A percentile compares a stretch with the other conserved stretches of the same genome.
Evolutionary conservation across 2,113 vertebrate genomes (phyloP).

Genomic region (Sorex fumeus): DNA sequence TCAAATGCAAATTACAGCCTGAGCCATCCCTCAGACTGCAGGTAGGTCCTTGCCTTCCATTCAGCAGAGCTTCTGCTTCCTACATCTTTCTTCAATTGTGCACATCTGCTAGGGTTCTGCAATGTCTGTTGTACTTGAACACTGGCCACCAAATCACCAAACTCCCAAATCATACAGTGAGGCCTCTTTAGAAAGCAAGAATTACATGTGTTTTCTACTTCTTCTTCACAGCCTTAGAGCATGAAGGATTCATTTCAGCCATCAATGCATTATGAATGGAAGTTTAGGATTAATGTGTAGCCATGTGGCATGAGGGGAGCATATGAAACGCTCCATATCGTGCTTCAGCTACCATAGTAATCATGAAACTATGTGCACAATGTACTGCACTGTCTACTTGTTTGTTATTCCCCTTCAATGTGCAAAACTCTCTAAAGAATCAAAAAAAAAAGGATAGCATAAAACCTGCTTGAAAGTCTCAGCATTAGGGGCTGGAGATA

Average conservation of each 20-base stretch:
- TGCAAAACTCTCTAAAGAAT: conserved; percentile 26
- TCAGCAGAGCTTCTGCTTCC: too few relatives aligned
- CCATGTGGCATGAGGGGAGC: not conserved
- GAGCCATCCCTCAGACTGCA: too few relatives aligned
- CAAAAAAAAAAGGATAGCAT: not conserved
- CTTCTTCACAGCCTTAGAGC: too few relatives aligned
- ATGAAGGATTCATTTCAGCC: not conserved
- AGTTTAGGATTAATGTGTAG: not conserved
- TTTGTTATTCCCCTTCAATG: not conserved
- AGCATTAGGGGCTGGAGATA: too few relatives aligned
- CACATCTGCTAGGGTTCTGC: too few relatives aligned
- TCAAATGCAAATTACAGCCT: too few relatives aligned
- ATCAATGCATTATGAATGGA: not conserved
- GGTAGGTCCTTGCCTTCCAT: too few relatives aligned
- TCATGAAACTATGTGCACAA: conserved; percentile 38
- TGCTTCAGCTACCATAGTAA: not conserved
- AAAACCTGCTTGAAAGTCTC: not conserved
- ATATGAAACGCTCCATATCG: not conserved
- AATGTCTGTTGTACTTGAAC: too few relatives aligned
- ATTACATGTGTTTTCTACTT: not conserved
- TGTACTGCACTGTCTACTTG: not conserved
- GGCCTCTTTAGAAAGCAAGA: not conserved
- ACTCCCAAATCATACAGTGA: not conserved
- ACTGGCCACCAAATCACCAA: not conserved
- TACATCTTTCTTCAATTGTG: too few relatives aligned